These are phyloP conservation scores for Rhynchotus rufescens DNA, from an alignment of 2,797 vertebrate genomes.

Conservation along the genomic window DNA sequence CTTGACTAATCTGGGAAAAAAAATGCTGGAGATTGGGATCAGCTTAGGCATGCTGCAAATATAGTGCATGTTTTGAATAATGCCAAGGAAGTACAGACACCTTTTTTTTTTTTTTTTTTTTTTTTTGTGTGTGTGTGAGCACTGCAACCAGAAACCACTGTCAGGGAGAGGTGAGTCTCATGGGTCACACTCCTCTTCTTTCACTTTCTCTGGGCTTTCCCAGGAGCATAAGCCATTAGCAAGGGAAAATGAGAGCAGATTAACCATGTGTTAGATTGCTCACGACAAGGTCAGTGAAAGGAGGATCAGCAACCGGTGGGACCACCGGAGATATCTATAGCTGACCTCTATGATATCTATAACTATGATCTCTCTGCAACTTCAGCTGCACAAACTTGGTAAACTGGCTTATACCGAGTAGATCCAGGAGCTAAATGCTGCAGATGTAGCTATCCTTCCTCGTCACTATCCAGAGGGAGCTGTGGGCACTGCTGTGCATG, in stretches of 20 bases:
- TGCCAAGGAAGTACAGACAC: background rate
- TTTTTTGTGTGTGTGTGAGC: background rate
- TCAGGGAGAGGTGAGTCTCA: background rate
- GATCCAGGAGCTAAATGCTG: background rate
- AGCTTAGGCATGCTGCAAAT: background rate
- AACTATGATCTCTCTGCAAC: background rate
- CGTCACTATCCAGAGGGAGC: fast-evolving
- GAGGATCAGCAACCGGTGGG: background rate
- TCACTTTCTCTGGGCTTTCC: background rate
- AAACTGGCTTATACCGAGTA: fast-evolving
- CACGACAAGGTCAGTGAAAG: background rate
- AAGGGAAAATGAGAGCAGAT: background rate
- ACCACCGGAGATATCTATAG: background rate
- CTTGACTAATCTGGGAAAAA: background rate
- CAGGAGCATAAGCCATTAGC: no score
- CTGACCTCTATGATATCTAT: background rate
- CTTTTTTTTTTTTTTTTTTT: background rate
- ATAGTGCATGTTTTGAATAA: background rate
- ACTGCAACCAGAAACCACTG: background rate
- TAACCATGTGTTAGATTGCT: background rate
- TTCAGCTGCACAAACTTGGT: fast-evolving
- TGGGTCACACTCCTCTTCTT: background rate
- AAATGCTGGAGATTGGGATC: background rate
- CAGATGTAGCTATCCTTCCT: background rate
- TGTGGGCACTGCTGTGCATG: background rate